phyloP scores from a whole-genome alignment of 2,797 vertebrate genomes.

The Anniella stebbinsi region DNA sequence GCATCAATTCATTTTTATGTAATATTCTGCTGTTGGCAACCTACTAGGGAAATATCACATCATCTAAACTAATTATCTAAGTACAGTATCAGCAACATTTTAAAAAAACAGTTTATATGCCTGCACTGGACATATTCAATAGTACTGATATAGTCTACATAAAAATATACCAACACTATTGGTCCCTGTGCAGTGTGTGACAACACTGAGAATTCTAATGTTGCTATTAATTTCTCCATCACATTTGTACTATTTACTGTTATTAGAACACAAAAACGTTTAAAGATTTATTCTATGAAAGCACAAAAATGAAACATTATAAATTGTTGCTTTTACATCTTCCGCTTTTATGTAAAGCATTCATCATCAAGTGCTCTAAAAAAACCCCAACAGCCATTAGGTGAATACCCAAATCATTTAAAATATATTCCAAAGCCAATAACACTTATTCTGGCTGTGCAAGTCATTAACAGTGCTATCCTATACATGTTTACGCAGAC shows the following conservation, averaged over 20 bases:
- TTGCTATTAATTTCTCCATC: conserved; percentile 48
- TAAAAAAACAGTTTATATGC: conserved; percentile 30
- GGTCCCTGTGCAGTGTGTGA: neutral
- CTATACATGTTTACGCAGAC: too few species aligned
- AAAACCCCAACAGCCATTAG: conserved; percentile 58
- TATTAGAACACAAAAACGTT: conserved; percentile 50
- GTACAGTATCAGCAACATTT: conserved; percentile 30
- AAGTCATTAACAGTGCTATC: conserved; percentile 53
- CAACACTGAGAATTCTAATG: conserved; percentile 41
- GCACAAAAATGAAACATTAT: conserved; percentile 3
- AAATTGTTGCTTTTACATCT: conserved; percentile 56
- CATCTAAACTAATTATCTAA: neutral
- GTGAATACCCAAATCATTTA: conserved; percentile 50
- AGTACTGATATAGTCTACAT: conserved; percentile 21
- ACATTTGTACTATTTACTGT: conserved; percentile 40
- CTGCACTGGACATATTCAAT: conserved; percentile 51
- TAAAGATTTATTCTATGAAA: conserved; percentile 4
- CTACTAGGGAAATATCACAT: conserved; percentile 32
- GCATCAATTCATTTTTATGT: conserved; percentile 32
- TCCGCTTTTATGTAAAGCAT: conserved; percentile 55
- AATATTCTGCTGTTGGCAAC: conserved; percentile 14
- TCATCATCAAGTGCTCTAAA: conserved; percentile 56
- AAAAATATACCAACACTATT: conserved; percentile 39
- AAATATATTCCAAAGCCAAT: conserved; percentile 61
- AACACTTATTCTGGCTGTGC: conserved; percentile 52